Percentiles rank a stretch among this genome's conserved stretches.
These are phyloP conservation scores for Cebidichthys violaceus DNA, from an alignment of 2,113 vertebrate genomes.

Conservation along the genomic window DNA sequence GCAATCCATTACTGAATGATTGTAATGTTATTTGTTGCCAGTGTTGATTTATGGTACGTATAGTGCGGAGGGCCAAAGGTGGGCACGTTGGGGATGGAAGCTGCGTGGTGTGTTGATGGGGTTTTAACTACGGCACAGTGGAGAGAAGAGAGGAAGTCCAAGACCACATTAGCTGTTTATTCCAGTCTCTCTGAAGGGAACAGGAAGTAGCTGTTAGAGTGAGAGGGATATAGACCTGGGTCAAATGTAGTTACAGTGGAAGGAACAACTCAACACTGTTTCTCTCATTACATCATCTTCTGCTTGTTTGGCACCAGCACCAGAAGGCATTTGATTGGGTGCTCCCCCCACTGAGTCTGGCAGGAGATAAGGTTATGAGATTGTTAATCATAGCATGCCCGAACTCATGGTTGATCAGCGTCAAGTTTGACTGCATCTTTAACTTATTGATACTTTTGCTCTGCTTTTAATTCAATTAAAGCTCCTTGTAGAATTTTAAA, in stretches of 20 bases:
- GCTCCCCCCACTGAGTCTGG: not conserved
- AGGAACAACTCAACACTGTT: not conserved
- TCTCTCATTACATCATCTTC: not conserved
- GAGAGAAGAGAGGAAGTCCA: conserved; percentile 37
- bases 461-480: not conserved
- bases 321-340: not conserved
- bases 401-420: not conserved
- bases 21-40: conserved; percentile 82
- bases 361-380: not conserved
- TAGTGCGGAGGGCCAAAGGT: conserved; percentile 70
- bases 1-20: conserved; percentile 90
- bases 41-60: conserved; percentile 81
- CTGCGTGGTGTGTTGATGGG: conserved; percentile 68
- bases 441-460: not conserved
- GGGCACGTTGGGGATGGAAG: conserved; percentile 69
- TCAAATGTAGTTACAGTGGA: conserved; percentile 36
- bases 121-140: conserved; percentile 66
- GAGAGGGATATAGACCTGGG: not conserved
- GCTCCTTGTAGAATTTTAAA: not conserved
- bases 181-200: conserved; percentile 29
- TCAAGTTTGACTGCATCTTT: not conserved
- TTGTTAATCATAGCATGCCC: not conserved
- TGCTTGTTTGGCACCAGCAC: not conserved
- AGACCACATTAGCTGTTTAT: conserved; percentile 48
- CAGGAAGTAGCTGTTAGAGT: conserved; percentile 15